Base-by-base conservation (phyloP, 2,888 invertebrate species). In the Pomacea canaliculata region DNA sequence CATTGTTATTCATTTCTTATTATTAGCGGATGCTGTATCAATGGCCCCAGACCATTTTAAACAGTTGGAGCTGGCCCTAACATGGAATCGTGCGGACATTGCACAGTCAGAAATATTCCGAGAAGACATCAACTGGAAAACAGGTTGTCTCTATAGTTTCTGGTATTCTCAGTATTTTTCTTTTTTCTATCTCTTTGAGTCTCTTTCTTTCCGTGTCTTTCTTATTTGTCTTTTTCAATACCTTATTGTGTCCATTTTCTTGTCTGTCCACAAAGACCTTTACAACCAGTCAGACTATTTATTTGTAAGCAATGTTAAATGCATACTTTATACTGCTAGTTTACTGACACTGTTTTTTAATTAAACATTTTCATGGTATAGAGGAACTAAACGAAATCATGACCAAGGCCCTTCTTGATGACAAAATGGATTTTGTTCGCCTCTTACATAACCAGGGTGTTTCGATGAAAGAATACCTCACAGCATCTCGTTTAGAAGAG, bases 381-480 rank as follows among this genome's bases (percentile, higher is more conserved):
- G 89, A 86, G 12, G 86, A 86, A 60, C 85, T 91, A 65, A 87
- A 90, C 82, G 87, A 88, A 46, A 81, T 89, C 23, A 85, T 91
- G 85, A 90, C 88, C 10, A 82, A 83, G 51, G 91, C 91, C 37
- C 82, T 91, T 68, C 76, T 88, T 10, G 85, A 88, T 51, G 85
- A 90, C 79, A 90, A 89, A 76, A 85, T 91, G 19, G 86, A 89
- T 73, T 91, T 91, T 85, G 89, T 91, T 48, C 83, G 86, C 67
- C 85, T 91, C n/a, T 85, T 91, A n/a, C 83, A 91, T 51, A 86
- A 90, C 70, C 90, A 91, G 77, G 91, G 91, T 1, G 84, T 91
- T 16, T 86, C 88, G 27, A 90, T 91, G 89, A 86, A 86, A 74
- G 90, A 91, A 77, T 91, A 88, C 80, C 86, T 91, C 12, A 91